phyloP scores from a whole-genome alignment of 2,113 vertebrate genomes.

The Aphyosemion australe region DNA sequence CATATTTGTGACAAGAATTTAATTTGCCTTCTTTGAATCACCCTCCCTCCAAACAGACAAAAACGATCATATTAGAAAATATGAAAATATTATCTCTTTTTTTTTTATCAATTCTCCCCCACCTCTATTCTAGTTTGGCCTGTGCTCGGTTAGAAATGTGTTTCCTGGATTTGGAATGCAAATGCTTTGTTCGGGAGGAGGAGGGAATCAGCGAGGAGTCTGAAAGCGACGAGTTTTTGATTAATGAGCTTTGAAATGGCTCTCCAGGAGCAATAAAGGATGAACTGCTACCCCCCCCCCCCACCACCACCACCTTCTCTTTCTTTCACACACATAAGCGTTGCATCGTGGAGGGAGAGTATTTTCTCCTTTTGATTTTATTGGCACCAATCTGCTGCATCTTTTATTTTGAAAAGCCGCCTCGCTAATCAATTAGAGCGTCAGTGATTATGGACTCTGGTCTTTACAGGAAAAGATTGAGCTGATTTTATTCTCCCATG shows the following conservation, averaged over 20 bases:
- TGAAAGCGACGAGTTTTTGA: constrained; percentile 89
- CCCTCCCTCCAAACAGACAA: not conserved
- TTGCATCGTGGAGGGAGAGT: constrained; percentile 42
- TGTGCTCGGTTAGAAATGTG: constrained; percentile 79
- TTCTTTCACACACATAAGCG: constrained; percentile 15
- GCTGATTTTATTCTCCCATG: constrained; percentile 40
- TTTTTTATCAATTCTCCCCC: constrained; percentile 14
- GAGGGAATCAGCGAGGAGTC: constrained; percentile 83
- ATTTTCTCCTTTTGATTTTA: constrained; percentile 30
- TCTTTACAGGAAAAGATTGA: constrained; percentile 32
- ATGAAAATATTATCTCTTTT: constrained; percentile 48
- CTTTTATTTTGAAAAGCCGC: constrained; percentile 13
- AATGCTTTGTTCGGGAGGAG: constrained; percentile 85
- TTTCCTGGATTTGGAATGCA: constrained; percentile 83
- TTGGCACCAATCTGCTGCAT: constrained; percentile 39
- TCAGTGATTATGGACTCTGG: constrained; percentile 21
- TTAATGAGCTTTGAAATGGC: constrained; percentile 92
- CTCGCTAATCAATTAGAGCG: constrained; percentile 43
- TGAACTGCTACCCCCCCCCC: constrained; percentile 71
- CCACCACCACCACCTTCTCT: not conserved
- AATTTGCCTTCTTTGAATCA: constrained; percentile 55
- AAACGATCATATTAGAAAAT: constrained; percentile 60
- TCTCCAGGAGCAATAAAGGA: constrained; percentile 85
- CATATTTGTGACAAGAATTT: constrained; percentile 29
- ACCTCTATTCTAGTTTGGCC: constrained; percentile 70